A percentile compares a stretch with the other conserved stretches of the same genome.
Conservation (phyloP, 2,888 invertebrate genomes). For the Melinaea marsaeus region DNA sequence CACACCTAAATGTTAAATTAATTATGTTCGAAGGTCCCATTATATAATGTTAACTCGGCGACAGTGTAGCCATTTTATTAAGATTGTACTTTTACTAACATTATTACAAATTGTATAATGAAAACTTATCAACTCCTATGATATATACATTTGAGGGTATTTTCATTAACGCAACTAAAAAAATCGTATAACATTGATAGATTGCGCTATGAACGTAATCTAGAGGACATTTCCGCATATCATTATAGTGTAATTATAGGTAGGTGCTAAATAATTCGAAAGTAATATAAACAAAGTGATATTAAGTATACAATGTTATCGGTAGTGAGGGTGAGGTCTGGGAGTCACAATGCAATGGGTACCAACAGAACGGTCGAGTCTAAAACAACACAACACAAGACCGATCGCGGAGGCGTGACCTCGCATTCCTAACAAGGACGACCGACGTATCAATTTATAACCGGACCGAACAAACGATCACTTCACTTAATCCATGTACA, state of each 20-base stretch:
- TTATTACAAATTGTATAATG: too few species aligned
- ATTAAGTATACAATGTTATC: conserved; percentile 17
- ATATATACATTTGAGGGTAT: background rate
- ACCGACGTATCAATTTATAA: conserved; percentile 49
- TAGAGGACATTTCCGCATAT: conserved; percentile 28
- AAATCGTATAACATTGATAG: background rate
- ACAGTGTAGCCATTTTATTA: too few species aligned
- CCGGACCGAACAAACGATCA: conserved; percentile 34
- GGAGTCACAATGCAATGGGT: conserved; percentile 56
- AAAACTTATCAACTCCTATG: too few species aligned
- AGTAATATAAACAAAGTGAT: too few species aligned
- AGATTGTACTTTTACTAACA: too few species aligned
- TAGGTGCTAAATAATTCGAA: too few species aligned
- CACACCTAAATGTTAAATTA: background rate
- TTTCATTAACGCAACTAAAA: background rate
- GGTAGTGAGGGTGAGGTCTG: conserved; percentile 18
- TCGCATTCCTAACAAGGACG: conserved; percentile 78
- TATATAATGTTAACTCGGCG: background rate
- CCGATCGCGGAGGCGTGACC: conserved; percentile 67
- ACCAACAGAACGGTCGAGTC: conserved; percentile 60
- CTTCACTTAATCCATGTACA: too few species aligned
- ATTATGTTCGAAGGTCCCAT: background rate
- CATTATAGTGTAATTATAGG: conserved; percentile 19
- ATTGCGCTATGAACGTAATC: conserved; percentile 12
- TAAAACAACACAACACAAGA: conserved; percentile 59